Percentiles rank a stretch among this genome's conserved stretches.
These are phyloP conservation scores for Amiota communis DNA, from an alignment of 2,888 invertebrate species.

Conservation along the genomic window DNA sequence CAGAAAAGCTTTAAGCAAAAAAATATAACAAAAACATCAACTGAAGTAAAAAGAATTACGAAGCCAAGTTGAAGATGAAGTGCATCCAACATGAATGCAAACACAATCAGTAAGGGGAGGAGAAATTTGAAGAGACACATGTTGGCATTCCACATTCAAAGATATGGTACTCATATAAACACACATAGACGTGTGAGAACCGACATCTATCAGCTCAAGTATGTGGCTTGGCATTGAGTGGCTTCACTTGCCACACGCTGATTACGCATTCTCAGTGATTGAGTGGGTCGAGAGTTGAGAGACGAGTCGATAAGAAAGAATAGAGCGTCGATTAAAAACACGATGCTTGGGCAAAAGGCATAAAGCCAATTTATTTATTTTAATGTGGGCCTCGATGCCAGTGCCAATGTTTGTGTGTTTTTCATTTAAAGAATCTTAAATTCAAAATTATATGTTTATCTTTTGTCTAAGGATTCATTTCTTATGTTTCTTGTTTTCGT, in stretches of 20 bases:
- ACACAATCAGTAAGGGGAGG: no score
- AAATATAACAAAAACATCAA: constrained; percentile 3
- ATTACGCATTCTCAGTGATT: constrained; percentile 3
- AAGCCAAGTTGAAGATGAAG: constrained; percentile 14
- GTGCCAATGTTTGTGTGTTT: no score
- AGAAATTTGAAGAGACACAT: not conserved
- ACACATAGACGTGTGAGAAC: not conserved
- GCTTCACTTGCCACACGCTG: constrained; percentile 15
- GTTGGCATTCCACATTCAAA: not conserved
- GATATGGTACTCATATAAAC: constrained; percentile 10
- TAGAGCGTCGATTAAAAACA: not conserved
- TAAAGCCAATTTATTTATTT: not conserved
- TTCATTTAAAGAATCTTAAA: no score
- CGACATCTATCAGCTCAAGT: not conserved
- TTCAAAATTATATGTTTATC: no score
- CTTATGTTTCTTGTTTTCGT: no score
- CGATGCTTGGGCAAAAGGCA: not conserved
- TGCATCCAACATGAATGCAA: not conserved
- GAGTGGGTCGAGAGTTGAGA: not conserved
- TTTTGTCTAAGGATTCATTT: no score
- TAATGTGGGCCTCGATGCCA: no score
- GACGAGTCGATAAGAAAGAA: no score
- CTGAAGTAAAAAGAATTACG: constrained; percentile 4
- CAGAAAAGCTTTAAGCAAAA: constrained; percentile 4
- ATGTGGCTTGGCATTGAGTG: constrained; percentile 28